These are phyloP conservation scores for Ephialtes manifestator DNA, from an alignment of 2,888 invertebrate species.

Conservation along the genomic window DNA sequence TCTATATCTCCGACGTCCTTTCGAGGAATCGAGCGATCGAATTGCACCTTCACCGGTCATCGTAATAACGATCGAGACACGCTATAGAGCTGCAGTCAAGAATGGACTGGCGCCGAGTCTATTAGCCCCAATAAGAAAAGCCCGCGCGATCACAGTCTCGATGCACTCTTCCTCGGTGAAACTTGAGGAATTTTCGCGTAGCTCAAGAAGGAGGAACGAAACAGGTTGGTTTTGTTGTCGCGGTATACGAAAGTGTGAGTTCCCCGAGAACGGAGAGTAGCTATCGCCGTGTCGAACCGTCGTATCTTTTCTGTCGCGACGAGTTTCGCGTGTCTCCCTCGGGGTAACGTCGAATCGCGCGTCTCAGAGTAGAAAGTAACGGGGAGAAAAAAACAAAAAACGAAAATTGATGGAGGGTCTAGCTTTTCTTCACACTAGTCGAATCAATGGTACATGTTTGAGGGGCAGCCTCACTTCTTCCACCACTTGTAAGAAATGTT, in stretches of 20 bases:
- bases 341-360: not conserved
- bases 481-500: too few species aligned
- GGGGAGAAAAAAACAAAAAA: not conserved
- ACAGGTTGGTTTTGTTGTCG: slow-evolving; percentile 6
- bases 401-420: too few species aligned
- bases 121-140: slow-evolving; percentile 4
- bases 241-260: slow-evolving; percentile 20
- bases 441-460: too few species aligned
- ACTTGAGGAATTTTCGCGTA: slow-evolving; percentile 8
- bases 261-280: not conserved
- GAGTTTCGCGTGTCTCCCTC: slow-evolving; percentile 17
- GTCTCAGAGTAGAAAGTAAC: not conserved
- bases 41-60: slow-evolving; percentile 24
- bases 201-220: slow-evolving; percentile 4
- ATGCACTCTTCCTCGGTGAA: not conserved
- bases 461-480: too few species aligned
- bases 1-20: not conserved
- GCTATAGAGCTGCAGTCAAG: not conserved
- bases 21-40: slow-evolving; percentile 24
- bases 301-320: not conserved
- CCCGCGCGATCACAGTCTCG: not conserved
- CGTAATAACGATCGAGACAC: slow-evolving; percentile 18
- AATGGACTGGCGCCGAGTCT: slow-evolving; percentile 12
- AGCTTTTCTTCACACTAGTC: too few species aligned
- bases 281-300: not conserved